A percentile compares a stretch with the other conserved stretches of the same genome.
Conservation (phyloP, 2,797 vertebrate species). For the Amphiprion clarkii region DNA sequence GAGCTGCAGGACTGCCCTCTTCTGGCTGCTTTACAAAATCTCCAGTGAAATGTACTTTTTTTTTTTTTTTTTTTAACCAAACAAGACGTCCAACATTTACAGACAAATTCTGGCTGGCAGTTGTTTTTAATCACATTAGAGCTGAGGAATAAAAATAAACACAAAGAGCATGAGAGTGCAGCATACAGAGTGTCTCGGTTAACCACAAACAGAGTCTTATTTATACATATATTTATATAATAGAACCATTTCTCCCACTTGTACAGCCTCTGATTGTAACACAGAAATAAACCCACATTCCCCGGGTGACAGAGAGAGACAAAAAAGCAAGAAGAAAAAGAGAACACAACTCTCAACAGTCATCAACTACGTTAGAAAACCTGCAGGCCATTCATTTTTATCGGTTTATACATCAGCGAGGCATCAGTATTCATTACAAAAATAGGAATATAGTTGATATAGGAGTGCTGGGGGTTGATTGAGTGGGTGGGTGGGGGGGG, state of each 20-base stretch:
- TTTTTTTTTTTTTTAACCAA: neutral
- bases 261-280: conserved; percentile 82
- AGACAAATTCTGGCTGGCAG: conserved; percentile 42
- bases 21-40: conserved; percentile 57
- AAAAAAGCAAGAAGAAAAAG: conserved; percentile 20
- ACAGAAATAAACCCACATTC: conserved; percentile 75
- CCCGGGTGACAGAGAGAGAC: conserved; percentile 49
- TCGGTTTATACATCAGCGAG: conserved; percentile 73
- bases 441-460: conserved; percentile 84
- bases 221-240: conserved; percentile 83
- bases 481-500: conserved; percentile 34
- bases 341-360: conserved; percentile 61
- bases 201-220: conserved; percentile 78
- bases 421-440: conserved; percentile 85
- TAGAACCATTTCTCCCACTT: conserved; percentile 73
- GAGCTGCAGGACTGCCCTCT: conserved; percentile 75
- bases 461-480: conserved; percentile 57
- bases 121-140: conserved; percentile 83
- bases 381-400: conserved; percentile 70
- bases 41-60: conserved; percentile 1
- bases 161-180: conserved; percentile 75
- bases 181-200: conserved; percentile 74
- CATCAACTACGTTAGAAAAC: conserved; percentile 77
- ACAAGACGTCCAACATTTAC: conserved; percentile 8
- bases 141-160: conserved; percentile 78